Evolutionary conservation across 37 sponge, comb jelly and placozoan genomes (phyloP).

Genomic region (Halichondria panicea): DNA sequence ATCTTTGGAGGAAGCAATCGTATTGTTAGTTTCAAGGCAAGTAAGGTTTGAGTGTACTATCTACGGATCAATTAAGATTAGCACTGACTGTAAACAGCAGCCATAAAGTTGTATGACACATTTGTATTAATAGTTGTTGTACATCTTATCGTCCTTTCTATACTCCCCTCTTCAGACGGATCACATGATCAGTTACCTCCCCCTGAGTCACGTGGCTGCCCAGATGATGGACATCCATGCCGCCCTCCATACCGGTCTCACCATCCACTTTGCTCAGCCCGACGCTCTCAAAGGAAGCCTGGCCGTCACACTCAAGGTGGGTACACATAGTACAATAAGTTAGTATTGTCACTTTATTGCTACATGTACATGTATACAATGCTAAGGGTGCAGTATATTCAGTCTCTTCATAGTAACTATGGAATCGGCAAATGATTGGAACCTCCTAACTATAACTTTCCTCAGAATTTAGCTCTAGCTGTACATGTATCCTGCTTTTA

Average conservation of each 20-base stretch:
- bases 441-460: neutral
- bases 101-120: no score
- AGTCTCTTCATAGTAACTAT: no score
- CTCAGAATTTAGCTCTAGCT: neutral
- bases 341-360: neutral
- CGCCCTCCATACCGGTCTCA: conserved; percentile 66
- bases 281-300: conserved; percentile 96
- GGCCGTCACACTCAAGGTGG: conserved; percentile 78
- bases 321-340: neutral
- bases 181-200: conserved; percentile 85
- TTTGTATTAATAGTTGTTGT: no score
- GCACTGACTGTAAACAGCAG: no score
- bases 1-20: no score
- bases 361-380: neutral
- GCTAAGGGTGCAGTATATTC: neutral
- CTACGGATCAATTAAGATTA: no score
- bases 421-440: neutral
- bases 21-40: no score
- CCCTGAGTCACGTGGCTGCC: conserved; percentile 91
- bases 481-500: neutral
- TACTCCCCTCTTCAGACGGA: conserved; percentile 35
- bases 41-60: no score
- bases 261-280: conserved; percentile 93
- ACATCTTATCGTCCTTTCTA: no score
- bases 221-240: conserved; percentile 83